Conservation (phyloP, 2,113 vertebrate species). For the Cercocebus atys region DNA sequence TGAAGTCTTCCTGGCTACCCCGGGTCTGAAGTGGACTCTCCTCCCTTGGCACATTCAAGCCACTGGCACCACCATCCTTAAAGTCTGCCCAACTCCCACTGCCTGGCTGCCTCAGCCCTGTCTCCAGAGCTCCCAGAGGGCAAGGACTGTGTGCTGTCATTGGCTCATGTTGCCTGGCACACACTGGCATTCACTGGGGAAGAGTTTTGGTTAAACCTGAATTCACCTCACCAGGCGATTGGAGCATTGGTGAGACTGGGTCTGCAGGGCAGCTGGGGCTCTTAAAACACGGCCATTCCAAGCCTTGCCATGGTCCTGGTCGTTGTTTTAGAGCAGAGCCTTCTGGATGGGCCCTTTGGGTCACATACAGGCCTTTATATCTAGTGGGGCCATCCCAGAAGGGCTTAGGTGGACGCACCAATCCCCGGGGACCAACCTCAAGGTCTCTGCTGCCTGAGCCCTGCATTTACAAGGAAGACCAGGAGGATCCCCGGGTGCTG, state of each 20-base stretch:
- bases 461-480: not conserved
- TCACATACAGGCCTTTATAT: not conserved
- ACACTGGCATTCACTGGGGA: too few species aligned
- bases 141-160: too few species aligned
- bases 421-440: not conserved
- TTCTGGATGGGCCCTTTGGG: not conserved
- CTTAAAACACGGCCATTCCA: too few species aligned
- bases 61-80: fast-evolving
- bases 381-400: not conserved
- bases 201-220: not conserved
- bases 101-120: fast-evolving
- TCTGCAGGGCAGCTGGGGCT: not conserved
- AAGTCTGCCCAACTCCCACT: not conserved
- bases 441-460: not conserved
- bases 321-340: not conserved
- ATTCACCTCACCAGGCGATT: fast-evolving
- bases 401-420: not conserved
- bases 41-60: not conserved
- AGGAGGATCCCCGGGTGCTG: not conserved
- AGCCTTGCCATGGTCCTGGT: not conserved
- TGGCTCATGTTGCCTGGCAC: too few species aligned
- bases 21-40: not conserved
- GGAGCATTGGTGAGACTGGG: not conserved
- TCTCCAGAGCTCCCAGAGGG: not conserved
- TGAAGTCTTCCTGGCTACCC: not conserved